phyloP scores from a whole-genome alignment of 2,888 invertebrate genomes.

The Pteria penguin region DNA sequence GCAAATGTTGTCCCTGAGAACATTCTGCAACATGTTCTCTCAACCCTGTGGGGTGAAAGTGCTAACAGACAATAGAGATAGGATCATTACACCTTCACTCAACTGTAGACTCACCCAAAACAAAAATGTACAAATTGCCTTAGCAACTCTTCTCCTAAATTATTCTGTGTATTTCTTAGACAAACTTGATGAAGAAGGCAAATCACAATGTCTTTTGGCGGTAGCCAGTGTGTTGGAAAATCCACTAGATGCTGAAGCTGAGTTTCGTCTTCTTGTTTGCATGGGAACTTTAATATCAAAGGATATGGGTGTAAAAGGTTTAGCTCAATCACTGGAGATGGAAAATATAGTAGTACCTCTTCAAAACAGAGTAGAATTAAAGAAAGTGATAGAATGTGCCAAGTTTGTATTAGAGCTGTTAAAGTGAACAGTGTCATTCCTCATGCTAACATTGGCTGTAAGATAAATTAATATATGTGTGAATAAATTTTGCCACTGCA shows the following conservation, averaged over 20 bases:
- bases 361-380: conserved; percentile 58
- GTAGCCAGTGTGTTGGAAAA: conserved; percentile 52
- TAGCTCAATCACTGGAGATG: conserved; percentile 73
- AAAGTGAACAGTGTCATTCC: conserved; percentile 6
- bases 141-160: conserved; percentile 87
- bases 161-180: conserved; percentile 82
- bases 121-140: conserved; percentile 85
- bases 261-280: conserved; percentile 88
- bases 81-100: conserved; percentile 62
- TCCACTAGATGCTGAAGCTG: conserved; percentile 85
- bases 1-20: conserved; percentile 82
- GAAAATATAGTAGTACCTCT: conserved; percentile 56
- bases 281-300: conserved; percentile 85
- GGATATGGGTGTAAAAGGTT: conserved; percentile 69
- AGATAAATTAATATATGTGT: too few species aligned
- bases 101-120: conserved; percentile 61
- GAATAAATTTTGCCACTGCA: too few species aligned
- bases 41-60: conserved; percentile 81
- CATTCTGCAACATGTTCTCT: conserved; percentile 89
- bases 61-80: conserved; percentile 63
- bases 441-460: too few species aligned
- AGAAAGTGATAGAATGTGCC: conserved; percentile 76
- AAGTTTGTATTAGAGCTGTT: conserved; percentile 41
- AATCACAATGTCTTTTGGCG: conserved; percentile 68
- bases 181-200: conserved; percentile 66